Evolutionary conservation across 2,888 invertebrate genomes (phyloP).

Genomic region (Aromia moschata): DNA sequence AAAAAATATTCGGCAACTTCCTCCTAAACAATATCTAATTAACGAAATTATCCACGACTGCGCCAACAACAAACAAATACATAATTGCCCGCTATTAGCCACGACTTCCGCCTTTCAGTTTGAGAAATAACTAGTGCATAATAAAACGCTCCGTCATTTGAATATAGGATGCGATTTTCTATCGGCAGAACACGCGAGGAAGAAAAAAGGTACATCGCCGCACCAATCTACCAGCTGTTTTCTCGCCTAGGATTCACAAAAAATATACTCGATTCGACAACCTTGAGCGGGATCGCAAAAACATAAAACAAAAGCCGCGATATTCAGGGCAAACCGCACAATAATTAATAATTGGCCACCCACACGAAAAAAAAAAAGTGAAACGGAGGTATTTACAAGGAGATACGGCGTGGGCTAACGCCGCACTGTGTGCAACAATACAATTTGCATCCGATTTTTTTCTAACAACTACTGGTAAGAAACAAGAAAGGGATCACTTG

Average conservation of each 20-base stretch:
- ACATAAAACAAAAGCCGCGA: neutral
- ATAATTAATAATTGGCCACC: slow-evolving; percentile 13
- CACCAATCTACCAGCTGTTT: neutral
- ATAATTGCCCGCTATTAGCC: no score
- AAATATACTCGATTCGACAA: no score
- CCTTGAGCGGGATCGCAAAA: neutral
- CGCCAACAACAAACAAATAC: no score
- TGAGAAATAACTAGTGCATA: neutral
- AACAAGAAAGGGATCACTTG: slow-evolving; percentile 20
- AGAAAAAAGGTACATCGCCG: no score
- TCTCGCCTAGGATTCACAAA: no score
- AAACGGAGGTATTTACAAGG: neutral
- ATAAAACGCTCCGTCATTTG: neutral
- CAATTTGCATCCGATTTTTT: neutral
- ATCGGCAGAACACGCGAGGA: neutral
- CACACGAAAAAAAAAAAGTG: neutral
- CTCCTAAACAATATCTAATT: no score
- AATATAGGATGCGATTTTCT: neutral
- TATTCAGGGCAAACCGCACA: neutral
- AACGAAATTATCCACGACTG: no score
- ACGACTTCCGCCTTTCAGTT: neutral
- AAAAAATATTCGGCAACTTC: no score
- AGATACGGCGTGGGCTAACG: neutral
- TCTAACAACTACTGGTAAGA: no score
- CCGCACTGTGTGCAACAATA: neutral